Evolutionary conservation across 2,113 vertebrate species (phyloP).

Genomic region (Rhodinocichla rosea): DNA sequence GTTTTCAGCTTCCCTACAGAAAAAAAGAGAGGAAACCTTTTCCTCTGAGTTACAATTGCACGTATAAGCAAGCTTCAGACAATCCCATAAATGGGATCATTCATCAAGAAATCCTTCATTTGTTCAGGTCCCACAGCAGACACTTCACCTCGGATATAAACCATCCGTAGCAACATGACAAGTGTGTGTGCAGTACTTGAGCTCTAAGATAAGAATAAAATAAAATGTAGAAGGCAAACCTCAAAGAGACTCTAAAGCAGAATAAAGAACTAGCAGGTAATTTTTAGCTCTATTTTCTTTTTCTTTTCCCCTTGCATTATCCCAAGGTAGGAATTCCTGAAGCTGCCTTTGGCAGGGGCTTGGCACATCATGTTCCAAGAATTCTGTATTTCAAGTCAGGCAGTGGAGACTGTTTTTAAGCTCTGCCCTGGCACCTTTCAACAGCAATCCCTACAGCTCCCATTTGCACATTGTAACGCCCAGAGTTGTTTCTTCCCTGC

Average conservation of each 20-base stretch:
- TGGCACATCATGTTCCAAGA: constrained; percentile 27
- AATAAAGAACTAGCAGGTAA: constrained; percentile 40
- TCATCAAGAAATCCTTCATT: background rate
- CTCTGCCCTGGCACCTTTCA: background rate
- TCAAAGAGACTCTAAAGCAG: constrained; percentile 32
- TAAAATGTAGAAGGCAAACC: constrained; percentile 37
- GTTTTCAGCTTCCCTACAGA: background rate
- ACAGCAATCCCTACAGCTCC: constrained; percentile 26
- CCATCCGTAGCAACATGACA: background rate
- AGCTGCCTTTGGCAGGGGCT: background rate
- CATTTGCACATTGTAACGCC: constrained; percentile 20
- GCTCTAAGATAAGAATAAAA: constrained; percentile 14
- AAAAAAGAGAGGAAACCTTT: background rate
- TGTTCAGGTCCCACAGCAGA: constrained; percentile 12
- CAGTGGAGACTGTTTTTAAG: constrained; percentile 25
- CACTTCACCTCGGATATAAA: background rate
- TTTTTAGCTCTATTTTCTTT: background rate
- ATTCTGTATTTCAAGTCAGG: constrained; percentile 42
- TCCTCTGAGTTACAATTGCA: background rate
- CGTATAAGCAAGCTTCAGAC: background rate
- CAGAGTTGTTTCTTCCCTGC: background rate
- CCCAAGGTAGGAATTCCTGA: background rate
- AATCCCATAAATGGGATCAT: background rate
- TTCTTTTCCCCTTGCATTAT: background rate
- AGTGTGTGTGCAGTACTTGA: constrained; percentile 1